A percentile compares a stretch with the other conserved stretches of the same genome.
These are phyloP conservation scores for Bombus consobrinus DNA, from an alignment of 1,140 invertebrate genomes.

Conservation along the genomic window DNA sequence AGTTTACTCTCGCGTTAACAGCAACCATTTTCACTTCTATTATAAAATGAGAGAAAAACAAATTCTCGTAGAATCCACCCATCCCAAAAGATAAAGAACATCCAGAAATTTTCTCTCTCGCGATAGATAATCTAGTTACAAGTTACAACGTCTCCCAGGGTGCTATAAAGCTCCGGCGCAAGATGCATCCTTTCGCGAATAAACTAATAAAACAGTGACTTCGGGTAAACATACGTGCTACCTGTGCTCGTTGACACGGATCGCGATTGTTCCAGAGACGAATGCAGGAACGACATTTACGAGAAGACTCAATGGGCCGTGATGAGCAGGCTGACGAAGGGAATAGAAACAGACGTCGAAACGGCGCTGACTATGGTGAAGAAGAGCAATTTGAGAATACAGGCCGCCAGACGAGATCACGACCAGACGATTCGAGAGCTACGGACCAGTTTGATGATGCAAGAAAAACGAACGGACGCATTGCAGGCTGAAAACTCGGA, in stretches of 20 bases:
- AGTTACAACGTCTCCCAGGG: not conserved
- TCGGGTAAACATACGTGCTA: not conserved
- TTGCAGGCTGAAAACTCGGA: slow-evolving; percentile 18
- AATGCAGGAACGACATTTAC: slow-evolving; percentile 61
- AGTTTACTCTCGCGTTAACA: not conserved
- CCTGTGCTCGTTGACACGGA: not conserved
- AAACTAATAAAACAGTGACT: not conserved
- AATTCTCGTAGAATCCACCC: too few species aligned
- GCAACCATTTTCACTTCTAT: not conserved
- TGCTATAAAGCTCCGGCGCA: not conserved
- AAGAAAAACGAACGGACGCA: slow-evolving; percentile 3
- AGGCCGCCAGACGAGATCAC: slow-evolving; percentile 17
- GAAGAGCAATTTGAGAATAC: slow-evolving; percentile 37
- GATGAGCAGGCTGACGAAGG: slow-evolving; percentile 61
- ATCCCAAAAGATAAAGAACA: not conserved
- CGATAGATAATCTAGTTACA: not conserved
- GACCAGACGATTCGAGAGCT: slow-evolving; percentile 37
- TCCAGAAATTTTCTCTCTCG: not conserved
- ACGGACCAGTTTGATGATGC: slow-evolving; percentile 17
- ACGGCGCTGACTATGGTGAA: slow-evolving; percentile 33
- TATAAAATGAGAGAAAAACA: not conserved
- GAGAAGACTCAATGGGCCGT: slow-evolving; percentile 67
- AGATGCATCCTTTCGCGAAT: not conserved
- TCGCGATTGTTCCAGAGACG: slow-evolving; percentile 50
- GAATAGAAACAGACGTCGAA: slow-evolving; percentile 53